Percentiles rank a stretch among this genome's conserved stretches.
These are phyloP conservation scores for Alauda arvensis DNA, from an alignment of 2,797 vertebrate species.

Conservation along the genomic window DNA sequence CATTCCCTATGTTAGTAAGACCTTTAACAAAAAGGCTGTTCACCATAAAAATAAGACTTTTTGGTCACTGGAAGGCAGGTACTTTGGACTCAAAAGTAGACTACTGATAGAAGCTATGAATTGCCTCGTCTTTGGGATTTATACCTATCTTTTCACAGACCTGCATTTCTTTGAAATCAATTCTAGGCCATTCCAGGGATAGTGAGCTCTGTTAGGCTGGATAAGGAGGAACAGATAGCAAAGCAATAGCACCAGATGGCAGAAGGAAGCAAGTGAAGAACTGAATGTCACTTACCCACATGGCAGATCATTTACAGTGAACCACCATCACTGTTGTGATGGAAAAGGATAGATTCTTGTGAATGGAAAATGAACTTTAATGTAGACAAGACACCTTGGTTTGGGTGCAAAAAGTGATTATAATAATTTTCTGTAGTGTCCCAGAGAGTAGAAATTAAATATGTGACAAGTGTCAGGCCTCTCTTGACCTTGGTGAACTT, in stretches of 20 bases:
- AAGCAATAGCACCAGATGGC: constrained; percentile 30
- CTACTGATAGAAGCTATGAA: not conserved
- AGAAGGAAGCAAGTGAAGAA: not conserved
- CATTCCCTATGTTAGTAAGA: not conserved
- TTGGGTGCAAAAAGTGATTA: not conserved
- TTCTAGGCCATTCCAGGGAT: not conserved
- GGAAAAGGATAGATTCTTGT: not conserved
- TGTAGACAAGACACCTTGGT: not conserved
- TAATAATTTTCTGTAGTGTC: not conserved
- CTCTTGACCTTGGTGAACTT: not conserved
- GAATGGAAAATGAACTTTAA: constrained; percentile 10
- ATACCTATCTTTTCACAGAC: not conserved
- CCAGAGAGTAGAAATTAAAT: not conserved
- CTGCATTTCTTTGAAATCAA: not conserved
- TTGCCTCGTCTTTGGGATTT: not conserved
- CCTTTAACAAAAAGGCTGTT: constrained; percentile 20
- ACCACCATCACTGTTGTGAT: not conserved
- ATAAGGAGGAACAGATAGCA: constrained; percentile 24
- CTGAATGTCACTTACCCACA: constrained; percentile 12
- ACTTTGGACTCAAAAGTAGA: not conserved
- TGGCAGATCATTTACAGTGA: constrained; percentile 21
- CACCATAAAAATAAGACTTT: not conserved
- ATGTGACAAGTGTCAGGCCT: not conserved
- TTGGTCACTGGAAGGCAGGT: not conserved
- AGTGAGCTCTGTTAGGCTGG: not conserved